Conservation (phyloP, 1,140 invertebrate species). For the Cydia strobilella region DNA sequence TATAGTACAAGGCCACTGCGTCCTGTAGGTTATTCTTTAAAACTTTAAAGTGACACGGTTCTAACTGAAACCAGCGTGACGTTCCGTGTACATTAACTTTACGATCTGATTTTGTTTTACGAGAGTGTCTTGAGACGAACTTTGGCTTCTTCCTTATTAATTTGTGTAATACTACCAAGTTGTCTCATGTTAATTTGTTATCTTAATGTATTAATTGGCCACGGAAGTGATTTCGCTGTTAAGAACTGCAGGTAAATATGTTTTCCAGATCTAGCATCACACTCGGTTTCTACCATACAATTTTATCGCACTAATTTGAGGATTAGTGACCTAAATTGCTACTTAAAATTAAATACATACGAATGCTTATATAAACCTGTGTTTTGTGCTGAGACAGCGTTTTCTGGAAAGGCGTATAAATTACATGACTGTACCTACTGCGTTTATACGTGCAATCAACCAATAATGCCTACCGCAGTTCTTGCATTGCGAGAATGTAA, state of each 20-base stretch:
- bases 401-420: not conserved
- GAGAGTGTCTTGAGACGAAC: conserved; percentile 10
- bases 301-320: not conserved
- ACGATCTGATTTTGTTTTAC: conserved; percentile 17
- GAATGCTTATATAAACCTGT: not conserved
- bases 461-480: not conserved
- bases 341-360: not conserved
- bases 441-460: not conserved
- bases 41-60: conserved; percentile 21
- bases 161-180: conserved; percentile 3
- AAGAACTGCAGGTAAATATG: not conserved
- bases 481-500: not conserved
- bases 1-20: not conserved
- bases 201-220: not conserved
- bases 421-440: not conserved
- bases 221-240: not conserved
- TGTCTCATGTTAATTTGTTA: not conserved
- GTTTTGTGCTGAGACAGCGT: not conserved
- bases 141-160: not conserved
- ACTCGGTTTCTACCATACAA: not conserved
- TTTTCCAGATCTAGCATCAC: not conserved
- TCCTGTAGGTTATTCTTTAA: not conserved
- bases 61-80: conserved; percentile 25
- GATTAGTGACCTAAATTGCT: not conserved
- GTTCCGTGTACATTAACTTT: conserved; percentile 6